Base-by-base conservation (phyloP, 2,797 vertebrate species). In the Pseudochirops corinnae region DNA sequence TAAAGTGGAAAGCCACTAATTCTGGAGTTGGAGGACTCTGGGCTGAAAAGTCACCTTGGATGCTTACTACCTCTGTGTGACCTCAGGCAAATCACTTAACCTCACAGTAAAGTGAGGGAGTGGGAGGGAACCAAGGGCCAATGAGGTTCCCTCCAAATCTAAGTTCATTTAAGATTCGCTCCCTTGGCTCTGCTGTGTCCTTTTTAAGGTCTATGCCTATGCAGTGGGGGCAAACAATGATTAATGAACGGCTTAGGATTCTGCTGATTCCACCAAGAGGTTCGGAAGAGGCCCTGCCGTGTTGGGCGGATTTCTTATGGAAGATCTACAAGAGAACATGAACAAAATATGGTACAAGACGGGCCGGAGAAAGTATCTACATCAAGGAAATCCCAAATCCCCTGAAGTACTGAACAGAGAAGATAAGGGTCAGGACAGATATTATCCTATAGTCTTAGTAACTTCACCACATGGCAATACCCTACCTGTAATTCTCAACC, bases 401-500 rank as follows among this genome's bases (percentile, higher is more conserved):
- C 52, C 87, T 55, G 93, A 57, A 90, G 93, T 92, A 91, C 28
- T 90, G 94, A 58, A 91, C 7, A 90, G 55, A 91, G 58, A 28
- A 93, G 31, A 93, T 11, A 96, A 95, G 93, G 62, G 56, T 52
- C 96, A 95, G 93, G 90, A 28, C 90, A 93, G 91, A 93, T 91
- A 93, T 26, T 74, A 95, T 74, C 57, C 5, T 55, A 90, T 1
- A 95, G 93, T 58, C 92, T 95, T 95, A 96, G 94, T 94, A 95
- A 94, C 92, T 31, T 52, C 56, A 93, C 56, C 92, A 82, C 91
- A 90, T 67, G 92, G 14, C 56, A 74, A 95, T 33, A 60, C 67
- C 74, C 53, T 74, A n/a, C 91, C 29, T 92, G 60, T 90, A 90
- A 92, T 58, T 55, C 26, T 62, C 93, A 93, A 92, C 95, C 90